Evolutionary conservation across 2,797 vertebrate genomes (phyloP).

Genomic region (Tamandua tetradactyla): DNA sequence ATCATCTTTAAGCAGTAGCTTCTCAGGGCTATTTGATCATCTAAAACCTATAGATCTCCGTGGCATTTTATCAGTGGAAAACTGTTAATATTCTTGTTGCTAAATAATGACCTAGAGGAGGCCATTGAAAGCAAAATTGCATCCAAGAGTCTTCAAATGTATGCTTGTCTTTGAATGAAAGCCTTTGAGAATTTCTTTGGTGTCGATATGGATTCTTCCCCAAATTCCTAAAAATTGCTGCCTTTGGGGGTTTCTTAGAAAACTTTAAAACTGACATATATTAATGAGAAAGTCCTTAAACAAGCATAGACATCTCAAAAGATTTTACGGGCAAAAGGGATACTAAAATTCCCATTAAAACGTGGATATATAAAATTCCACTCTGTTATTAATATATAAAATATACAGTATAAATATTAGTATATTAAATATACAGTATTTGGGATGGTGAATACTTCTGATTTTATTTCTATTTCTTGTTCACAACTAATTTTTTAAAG

Average conservation of each 20-base stretch:
- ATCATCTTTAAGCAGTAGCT: constrained; percentile 8
- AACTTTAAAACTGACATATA: constrained; percentile 14
- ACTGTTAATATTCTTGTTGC: constrained; percentile 51
- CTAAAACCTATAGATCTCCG: background rate
- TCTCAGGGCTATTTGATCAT: background rate
- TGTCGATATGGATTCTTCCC: background rate
- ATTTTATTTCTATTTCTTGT: background rate
- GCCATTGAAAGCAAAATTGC: constrained; percentile 12
- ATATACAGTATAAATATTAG: accelerated
- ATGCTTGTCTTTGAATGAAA: background rate
- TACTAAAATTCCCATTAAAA: constrained; percentile 9
- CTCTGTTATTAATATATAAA: accelerated
- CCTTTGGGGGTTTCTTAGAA: constrained; percentile 49
- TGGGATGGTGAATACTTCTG: background rate
- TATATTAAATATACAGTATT: accelerated
- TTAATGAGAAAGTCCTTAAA: constrained; percentile 30
- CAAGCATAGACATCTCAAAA: background rate
- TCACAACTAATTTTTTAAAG: background rate
- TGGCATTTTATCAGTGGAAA: constrained; percentile 47
- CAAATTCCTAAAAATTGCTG: constrained; percentile 46
- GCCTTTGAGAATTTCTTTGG: constrained; percentile 46
- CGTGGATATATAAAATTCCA: background rate
- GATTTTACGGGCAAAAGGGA: constrained; percentile 42
- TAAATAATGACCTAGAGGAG: constrained; percentile 42
- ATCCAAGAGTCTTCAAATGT: background rate